phyloP scores from a whole-genome alignment of 1,140 invertebrate genomes.

The Drosophila repleta region DNA sequence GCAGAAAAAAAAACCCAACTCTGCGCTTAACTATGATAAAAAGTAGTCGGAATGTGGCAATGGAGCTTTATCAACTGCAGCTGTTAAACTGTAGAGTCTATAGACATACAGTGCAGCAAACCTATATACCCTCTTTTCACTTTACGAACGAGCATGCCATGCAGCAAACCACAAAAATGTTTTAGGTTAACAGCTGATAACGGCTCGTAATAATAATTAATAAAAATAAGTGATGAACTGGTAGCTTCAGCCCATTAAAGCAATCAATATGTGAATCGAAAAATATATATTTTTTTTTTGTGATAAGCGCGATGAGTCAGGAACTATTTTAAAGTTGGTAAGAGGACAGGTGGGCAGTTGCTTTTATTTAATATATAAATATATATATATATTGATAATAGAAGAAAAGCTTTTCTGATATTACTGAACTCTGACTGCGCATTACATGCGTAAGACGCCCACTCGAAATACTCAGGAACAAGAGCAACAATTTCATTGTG shows the following conservation, averaged over 20 bases:
- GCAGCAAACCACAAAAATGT: constrained; percentile 1
- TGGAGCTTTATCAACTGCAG: too few relatives aligned
- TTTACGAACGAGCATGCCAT: not conserved
- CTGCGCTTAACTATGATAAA: constrained; percentile 1
- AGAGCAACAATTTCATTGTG: constrained; percentile 27
- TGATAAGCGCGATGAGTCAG: constrained; percentile 22
- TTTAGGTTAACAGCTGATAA: constrained; percentile 27
- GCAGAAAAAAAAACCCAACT: constrained; percentile 4
- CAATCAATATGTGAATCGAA: constrained; percentile 22
- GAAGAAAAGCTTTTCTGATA: not conserved
- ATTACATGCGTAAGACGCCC: not conserved
- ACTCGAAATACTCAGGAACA: not conserved
- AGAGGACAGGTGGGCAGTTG: too few relatives aligned
- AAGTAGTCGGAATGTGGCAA: too few relatives aligned
- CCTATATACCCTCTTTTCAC: too few relatives aligned
- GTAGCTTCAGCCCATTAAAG: constrained; percentile 16
- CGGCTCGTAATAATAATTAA: constrained; percentile 7
- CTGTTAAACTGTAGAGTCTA: too few relatives aligned
- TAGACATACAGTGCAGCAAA: too few relatives aligned
- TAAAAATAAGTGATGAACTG: constrained; percentile 32
- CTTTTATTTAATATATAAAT: too few relatives aligned
- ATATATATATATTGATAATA: too few relatives aligned
- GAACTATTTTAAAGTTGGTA: not conserved
- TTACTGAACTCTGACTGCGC: constrained; percentile 8
- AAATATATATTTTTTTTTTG: too few relatives aligned